phyloP scores from a whole-genome alignment of 2,113 vertebrate species.

The Irena cyanogastra region DNA sequence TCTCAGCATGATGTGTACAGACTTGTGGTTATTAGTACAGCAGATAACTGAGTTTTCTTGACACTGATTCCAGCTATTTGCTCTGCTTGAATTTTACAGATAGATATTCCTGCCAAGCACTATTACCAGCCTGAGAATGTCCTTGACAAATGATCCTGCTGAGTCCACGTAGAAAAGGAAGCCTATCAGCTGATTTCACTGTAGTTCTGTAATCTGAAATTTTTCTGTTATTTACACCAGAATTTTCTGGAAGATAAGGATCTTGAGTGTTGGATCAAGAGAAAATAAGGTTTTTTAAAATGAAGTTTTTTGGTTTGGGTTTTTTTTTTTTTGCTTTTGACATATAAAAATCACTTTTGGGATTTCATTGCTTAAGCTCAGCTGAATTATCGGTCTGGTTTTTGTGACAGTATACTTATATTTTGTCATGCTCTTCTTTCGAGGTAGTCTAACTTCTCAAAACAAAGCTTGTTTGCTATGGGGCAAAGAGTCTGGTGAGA shows the following conservation, averaged over 20 bases:
- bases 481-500: not conserved
- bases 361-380: not conserved
- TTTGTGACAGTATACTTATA: not conserved
- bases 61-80: not conserved
- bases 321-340: not conserved
- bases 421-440: not conserved
- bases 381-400: not conserved
- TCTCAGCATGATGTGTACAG: slow-evolving; percentile 37
- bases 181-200: not conserved
- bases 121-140: not conserved
- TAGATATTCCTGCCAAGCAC: not conserved
- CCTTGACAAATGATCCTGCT: slow-evolving; percentile 32
- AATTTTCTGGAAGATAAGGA: not conserved
- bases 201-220: not conserved
- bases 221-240: not conserved
- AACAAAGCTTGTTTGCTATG: not conserved
- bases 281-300: not conserved
- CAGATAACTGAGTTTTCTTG: slow-evolving; percentile 22
- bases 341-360: not conserved
- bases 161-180: not conserved
- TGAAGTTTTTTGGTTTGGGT: not conserved
- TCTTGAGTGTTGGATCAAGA: not conserved
- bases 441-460: not conserved
- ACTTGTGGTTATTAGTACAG: slow-evolving; percentile 31
- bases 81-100: slow-evolving; percentile 39